Evolutionary conservation across 1,140 invertebrate genomes (phyloP).

Genomic region (Chironomus tepperi): DNA sequence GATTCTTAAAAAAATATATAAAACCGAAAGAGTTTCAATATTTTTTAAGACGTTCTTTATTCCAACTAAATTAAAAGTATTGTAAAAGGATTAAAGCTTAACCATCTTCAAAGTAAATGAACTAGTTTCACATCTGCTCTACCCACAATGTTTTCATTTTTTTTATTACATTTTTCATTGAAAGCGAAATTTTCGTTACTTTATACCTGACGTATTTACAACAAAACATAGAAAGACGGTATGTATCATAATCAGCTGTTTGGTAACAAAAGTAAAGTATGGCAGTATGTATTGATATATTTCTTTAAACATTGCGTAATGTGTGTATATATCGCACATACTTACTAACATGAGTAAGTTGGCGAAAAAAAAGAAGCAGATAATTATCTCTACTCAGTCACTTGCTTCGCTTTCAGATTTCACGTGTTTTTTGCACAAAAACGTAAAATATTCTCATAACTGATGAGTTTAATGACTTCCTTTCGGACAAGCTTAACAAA

Average conservation of each 20-base stretch:
- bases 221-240: neutral
- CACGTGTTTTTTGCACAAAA: neutral
- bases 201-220: neutral
- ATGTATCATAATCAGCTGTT: neutral
- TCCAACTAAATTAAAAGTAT: no score
- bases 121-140: no score
- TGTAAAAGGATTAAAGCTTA: no score
- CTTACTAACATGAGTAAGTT: neutral
- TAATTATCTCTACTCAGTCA: neutral
- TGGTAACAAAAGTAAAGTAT: neutral
- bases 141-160: no score
- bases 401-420: conserved; percentile 10
- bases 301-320: neutral
- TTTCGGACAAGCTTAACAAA: neutral
- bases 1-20: no score
- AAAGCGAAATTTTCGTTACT: neutral
- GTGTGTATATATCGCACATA: no score
- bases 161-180: no score
- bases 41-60: no score
- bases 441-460: neutral
- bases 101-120: no score
- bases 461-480: conserved; percentile 6
- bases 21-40: no score
- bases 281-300: neutral
- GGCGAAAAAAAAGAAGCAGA: neutral